These are phyloP conservation scores for Bubo bubo DNA, from an alignment of 2,113 vertebrate genomes.

Conservation along the genomic window DNA sequence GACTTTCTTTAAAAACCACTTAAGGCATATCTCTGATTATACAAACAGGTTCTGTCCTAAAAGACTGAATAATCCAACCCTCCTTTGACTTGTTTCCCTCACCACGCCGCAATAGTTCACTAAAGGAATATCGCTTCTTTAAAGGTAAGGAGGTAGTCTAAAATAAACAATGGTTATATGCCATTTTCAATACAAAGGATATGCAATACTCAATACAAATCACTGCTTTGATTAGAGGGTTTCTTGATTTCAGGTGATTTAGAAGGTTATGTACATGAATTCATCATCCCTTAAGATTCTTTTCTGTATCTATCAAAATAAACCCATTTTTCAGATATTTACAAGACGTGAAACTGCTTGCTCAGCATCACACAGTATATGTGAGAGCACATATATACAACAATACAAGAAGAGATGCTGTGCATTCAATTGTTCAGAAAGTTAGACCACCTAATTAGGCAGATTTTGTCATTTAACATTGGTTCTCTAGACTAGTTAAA, in stretches of 20 bases:
- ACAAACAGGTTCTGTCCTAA: constrained; percentile 69
- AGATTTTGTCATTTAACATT: not conserved
- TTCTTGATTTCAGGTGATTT: not conserved
- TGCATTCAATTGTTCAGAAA: not conserved
- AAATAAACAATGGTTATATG: not conserved
- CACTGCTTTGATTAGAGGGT: not conserved
- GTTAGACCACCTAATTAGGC: not conserved
- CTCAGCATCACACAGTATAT: not conserved
- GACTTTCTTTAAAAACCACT: constrained; percentile 71
- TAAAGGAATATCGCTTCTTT: not conserved
- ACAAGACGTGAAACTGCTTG: not conserved
- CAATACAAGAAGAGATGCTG: not conserved
- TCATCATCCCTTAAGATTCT: not conserved
- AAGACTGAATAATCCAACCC: constrained; percentile 58
- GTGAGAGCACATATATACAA: not conserved
- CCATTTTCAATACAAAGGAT: not conserved
- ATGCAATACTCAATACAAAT: not conserved
- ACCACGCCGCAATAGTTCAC: not conserved
- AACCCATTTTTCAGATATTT: not conserved
- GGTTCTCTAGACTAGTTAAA: not conserved
- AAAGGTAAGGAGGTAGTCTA: not conserved
- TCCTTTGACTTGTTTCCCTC: constrained; percentile 9
- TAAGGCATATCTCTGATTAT: constrained; percentile 75
- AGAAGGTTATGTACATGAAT: not conserved
- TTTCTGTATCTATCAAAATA: not conserved